These are phyloP conservation scores for Damaliscus lunatus DNA, from an alignment of 2,113 vertebrate genomes.

Conservation along the genomic window DNA sequence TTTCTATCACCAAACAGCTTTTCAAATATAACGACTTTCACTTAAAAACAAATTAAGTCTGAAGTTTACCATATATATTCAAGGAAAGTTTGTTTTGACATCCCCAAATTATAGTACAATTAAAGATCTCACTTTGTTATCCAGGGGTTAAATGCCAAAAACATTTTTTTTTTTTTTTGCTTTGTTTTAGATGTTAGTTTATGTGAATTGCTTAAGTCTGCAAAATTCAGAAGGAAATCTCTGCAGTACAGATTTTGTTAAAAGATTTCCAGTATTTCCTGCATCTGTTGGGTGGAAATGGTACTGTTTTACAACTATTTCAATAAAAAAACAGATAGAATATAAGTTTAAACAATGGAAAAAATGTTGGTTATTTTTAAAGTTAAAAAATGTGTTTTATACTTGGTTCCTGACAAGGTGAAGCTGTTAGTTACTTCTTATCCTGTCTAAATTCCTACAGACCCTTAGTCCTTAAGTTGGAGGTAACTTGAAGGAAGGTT, in stretches of 20 bases:
- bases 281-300: conserved; percentile 51
- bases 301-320: conserved; percentile 17
- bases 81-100: neutral
- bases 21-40: neutral
- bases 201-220: conserved; percentile 26
- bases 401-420: neutral
- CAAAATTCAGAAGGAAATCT: conserved; percentile 55
- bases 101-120: neutral
- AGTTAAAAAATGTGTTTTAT: conserved; percentile 27
- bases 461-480: neutral
- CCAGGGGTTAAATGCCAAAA: conserved; percentile 16
- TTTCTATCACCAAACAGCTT: neutral
- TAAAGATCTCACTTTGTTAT: neutral
- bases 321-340: conserved; percentile 12
- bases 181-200: conserved; percentile 45
- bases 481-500: neutral
- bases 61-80: neutral
- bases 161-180: neutral
- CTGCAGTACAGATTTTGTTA: conserved; percentile 29
- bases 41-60: neutral
- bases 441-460: neutral
- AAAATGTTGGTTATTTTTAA: conserved; percentile 37
- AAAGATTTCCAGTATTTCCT: conserved; percentile 59
- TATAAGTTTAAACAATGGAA: conserved; percentile 45
- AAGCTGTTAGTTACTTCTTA: neutral